Base-by-base conservation (phyloP, 2,888 invertebrate genomes). In the Eugnorisma glareosa region DNA sequence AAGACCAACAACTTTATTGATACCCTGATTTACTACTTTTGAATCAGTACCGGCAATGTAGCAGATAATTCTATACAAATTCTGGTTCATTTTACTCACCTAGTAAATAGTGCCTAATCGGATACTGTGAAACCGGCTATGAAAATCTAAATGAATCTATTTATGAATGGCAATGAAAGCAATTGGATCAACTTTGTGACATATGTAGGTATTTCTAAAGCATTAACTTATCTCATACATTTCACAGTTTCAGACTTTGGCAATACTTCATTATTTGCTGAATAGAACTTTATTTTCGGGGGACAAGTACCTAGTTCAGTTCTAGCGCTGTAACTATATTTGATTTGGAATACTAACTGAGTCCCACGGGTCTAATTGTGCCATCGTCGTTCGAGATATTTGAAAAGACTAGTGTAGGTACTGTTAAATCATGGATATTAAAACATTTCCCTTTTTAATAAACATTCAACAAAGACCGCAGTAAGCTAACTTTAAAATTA, bases 301-400 rank as follows among this genome's bases (percentile, higher is more conserved):
- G 18, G 37, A 43, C n/a, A 67, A 69, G 48, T 48, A 54, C 11
- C 31, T 24, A 64, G 21, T 73, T 67, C 40, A 70, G n/a, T 61
- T 75, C n/a, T 18, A 64, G 24, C 15, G 28, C n/a, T 75, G 37
- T 59, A 45, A 68, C 51, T 18, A 75, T 81, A 69, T 28, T 69
- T 69, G 68, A 81, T 81, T 81, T 76, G 7, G 68, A 75, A 59
- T 59, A 59, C 18, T 69, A 76, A 80, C 76, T 76, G 35, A 51
- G 24, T 10, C 31, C 21, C 31, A n/a, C 1, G 68, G n/a, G 37
- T 37, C 31, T 75, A 64, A 51, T 51, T 68, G 54, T 48, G 64
- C 59, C 66, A 35, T 43, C 8, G 10, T 66, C 48, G 48, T 81
- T 45, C 5, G 6, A 57, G 37, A n/a, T 66, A 73, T 57, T 80